Base-by-base conservation (phyloP, 2,113 vertebrate genomes). In the Cyanoramphus novaezelandiae region DNA sequence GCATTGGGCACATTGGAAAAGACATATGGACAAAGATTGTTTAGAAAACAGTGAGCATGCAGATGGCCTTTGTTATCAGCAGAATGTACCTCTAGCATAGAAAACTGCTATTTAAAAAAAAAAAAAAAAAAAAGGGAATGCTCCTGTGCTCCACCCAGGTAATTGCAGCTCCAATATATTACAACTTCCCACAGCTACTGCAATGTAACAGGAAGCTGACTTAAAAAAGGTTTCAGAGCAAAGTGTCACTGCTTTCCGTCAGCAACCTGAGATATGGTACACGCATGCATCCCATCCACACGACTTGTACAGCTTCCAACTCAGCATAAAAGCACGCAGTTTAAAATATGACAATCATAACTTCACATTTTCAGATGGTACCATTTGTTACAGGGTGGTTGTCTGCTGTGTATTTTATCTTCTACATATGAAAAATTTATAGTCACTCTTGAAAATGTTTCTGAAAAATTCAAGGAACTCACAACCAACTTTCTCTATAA, bases 391-490 rank as follows among this genome's bases (percentile, higher is more conserved):
- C 89, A 72, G 76, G 85, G 64, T 35, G n/a, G 77, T 24, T 92
- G 76, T 78, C 93, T 94, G 80, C 72, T 43, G 23, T 8, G 4
- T 28, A 75, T 15, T 96, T 94, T 79, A 91, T 70, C 72, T 87
- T 41, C 93, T 84, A 59, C 43, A 71, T 23, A 81, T 57, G 85
- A 93, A 94, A 95, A 92, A 96, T 28, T 39, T 64, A 90, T 49
- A 79, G 23, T 10, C 5, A 4, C 59, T 96, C 84, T 69, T 64
- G n/a, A 86, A 95, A 93, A 94, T 1, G 31, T 49, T 88, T 79
- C 91, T 86, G 91, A 93, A 60, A 60, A 96, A 93, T 85, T 94
- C 82, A 75, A 82, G 49, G 60, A 91, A 79, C 82, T 96, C 13
- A 11, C 90, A 49, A 65, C 69, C 64, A 60, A 35, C 65, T 74